phyloP scores from a whole-genome alignment of 2,888 invertebrate genomes.

The Euspilapteryx auroguttella region DNA sequence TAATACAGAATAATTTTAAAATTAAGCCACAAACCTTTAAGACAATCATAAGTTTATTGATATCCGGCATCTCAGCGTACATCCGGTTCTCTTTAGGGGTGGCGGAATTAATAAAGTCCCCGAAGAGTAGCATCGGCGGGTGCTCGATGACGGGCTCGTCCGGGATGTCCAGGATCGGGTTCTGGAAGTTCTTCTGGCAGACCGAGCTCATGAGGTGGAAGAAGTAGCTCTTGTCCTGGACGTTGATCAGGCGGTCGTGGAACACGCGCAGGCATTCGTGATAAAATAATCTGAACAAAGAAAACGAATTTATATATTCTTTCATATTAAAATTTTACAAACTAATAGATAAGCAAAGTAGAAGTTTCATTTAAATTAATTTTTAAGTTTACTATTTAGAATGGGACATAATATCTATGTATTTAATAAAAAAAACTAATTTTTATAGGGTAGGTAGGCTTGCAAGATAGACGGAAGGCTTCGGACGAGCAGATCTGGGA shows the following conservation, averaged over 20 bases:
- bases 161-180: slow-evolving; percentile 62
- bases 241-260: slow-evolving; percentile 84
- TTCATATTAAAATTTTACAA: slow-evolving; percentile 4
- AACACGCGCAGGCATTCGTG: slow-evolving; percentile 92
- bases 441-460: too few species aligned
- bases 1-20: too few species aligned
- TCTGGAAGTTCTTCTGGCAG: slow-evolving; percentile 66
- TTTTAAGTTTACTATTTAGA: too few species aligned
- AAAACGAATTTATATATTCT: slow-evolving; percentile 3
- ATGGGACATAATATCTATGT: too few species aligned
- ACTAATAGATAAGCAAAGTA: too few species aligned
- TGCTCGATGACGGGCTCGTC: slow-evolving; percentile 59
- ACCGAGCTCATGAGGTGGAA: slow-evolving; percentile 69
- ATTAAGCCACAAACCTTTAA: too few species aligned
- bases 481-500: too few species aligned
- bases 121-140: slow-evolving; percentile 75
- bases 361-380: too few species aligned
- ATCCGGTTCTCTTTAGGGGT: slow-evolving; percentile 71
- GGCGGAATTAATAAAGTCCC: slow-evolving; percentile 81
- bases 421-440: too few species aligned
- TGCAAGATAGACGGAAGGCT: too few species aligned
- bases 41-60: slow-evolving; percentile 68
- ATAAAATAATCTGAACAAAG: slow-evolving; percentile 72
- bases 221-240: slow-evolving; percentile 80
- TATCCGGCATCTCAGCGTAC: slow-evolving; percentile 82